Conservation (phyloP, 2,888 invertebrate genomes). For the Matsumyia berberina region DNA sequence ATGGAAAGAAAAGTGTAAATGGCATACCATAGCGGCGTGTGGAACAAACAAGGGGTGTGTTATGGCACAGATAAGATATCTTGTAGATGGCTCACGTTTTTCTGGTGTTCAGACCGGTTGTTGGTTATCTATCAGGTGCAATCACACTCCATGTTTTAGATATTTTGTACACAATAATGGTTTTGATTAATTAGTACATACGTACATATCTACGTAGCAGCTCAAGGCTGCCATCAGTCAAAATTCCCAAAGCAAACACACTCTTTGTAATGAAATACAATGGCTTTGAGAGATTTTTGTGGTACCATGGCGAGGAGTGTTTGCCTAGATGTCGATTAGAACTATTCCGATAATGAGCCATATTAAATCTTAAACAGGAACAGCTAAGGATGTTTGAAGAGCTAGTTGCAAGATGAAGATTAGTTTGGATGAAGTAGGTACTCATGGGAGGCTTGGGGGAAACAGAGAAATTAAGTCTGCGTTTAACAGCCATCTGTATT, state of each 20-base stretch:
- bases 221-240: slow-evolving; percentile 50
- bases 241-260: slow-evolving; percentile 21
- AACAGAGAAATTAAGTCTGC: no score
- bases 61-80: slow-evolving; percentile 71
- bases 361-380: neutral
- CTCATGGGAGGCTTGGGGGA: no score
- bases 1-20: slow-evolving; percentile 38
- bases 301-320: neutral
- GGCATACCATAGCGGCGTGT: slow-evolving; percentile 14
- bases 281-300: slow-evolving; percentile 3
- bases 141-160: slow-evolving; percentile 43
- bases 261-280: slow-evolving; percentile 12
- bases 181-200: slow-evolving; percentile 69
- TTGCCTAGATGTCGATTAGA: slow-evolving; percentile 19
- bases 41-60: slow-evolving; percentile 68
- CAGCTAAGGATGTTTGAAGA: no score
- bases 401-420: no score
- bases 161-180: slow-evolving; percentile 62
- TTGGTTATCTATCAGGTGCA: slow-evolving; percentile 70
- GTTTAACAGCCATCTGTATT: no score
- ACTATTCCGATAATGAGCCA: slow-evolving; percentile 23
- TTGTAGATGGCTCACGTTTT: slow-evolving; percentile 69
- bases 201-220: slow-evolving; percentile 30
- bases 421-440: no score
- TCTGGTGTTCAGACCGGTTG: slow-evolving; percentile 48